Percentiles rank a stretch among this genome's conserved stretches.
phyloP scores from a whole-genome alignment of 2,113 vertebrate species.

The Ochotona curzoniae region DNA sequence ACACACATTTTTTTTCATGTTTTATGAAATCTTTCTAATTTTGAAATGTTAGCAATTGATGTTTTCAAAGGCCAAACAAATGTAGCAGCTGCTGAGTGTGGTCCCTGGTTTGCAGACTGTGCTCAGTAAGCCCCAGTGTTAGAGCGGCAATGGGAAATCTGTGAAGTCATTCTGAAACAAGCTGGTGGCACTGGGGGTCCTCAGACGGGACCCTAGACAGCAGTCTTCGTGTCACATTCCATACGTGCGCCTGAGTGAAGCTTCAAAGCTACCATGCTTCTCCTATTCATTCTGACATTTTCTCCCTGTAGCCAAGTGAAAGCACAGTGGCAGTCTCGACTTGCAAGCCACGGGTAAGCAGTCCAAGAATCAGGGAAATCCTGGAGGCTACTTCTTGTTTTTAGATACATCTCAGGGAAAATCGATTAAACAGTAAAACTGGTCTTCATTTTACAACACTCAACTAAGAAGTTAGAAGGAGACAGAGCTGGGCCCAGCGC shows the following conservation, averaged over 20 bases:
- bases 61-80: conserved; percentile 26
- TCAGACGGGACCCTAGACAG: neutral
- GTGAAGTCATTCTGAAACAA: neutral
- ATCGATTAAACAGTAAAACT: neutral
- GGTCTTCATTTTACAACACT: neutral
- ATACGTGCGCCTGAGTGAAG: neutral
- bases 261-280: neutral
- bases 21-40: conserved; percentile 34
- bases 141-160: neutral
- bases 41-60: neutral
- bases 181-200: neutral
- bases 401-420: neutral
- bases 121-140: neutral
- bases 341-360: neutral
- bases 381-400: neutral
- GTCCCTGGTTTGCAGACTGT: conserved; percentile 4
- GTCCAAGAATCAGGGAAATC: conserved; percentile 6
- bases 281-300: neutral
- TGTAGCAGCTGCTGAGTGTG: neutral
- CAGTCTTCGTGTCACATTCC: neutral
- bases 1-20: neutral
- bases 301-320: neutral
- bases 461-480: neutral
- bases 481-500: no score
- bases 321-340: neutral